A percentile compares a stretch with the other conserved stretches of the same genome.
Conservation (phyloP, 2,888 invertebrate species). For the Sphecodes monilicornis region DNA sequence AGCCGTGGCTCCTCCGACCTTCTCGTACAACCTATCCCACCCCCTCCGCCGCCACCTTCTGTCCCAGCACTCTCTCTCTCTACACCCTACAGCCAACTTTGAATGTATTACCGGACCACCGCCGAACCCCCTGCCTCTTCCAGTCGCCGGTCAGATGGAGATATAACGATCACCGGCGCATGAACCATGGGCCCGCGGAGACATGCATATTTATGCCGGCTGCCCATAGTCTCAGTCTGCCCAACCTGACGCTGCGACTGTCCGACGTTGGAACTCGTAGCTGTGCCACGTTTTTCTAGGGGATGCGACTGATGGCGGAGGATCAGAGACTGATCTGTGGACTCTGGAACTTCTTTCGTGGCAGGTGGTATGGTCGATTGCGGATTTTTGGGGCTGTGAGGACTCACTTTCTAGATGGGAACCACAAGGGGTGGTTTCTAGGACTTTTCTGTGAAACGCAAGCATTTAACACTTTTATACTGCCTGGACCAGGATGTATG, state of each 20-base stretch:
- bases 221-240: slow-evolving; percentile 69
- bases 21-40: slow-evolving; percentile 25
- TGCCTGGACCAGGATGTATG: no score
- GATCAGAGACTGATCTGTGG: background rate
- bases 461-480: no score
- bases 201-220: slow-evolving; percentile 79
- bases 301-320: background rate
- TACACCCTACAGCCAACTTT: slow-evolving; percentile 78
- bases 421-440: no score
- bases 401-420: no score
- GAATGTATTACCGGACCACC: slow-evolving; percentile 83
- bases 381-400: no score
- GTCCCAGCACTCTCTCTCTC: slow-evolving; percentile 75
- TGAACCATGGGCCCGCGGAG: slow-evolving; percentile 78
- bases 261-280: slow-evolving; percentile 50
- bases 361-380: no score
- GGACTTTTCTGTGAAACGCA: no score
- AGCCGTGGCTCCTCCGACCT: slow-evolving; percentile 9
- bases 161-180: slow-evolving; percentile 83
- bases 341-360: background rate
- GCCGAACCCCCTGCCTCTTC: slow-evolving; percentile 60
- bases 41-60: slow-evolving; percentile 71
- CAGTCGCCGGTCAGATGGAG: slow-evolving; percentile 82
- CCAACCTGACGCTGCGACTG: slow-evolving; percentile 51
- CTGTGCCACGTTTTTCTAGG: background rate